Conservation (phyloP, 2,888 invertebrate species). For the Allacma fusca region DNA sequence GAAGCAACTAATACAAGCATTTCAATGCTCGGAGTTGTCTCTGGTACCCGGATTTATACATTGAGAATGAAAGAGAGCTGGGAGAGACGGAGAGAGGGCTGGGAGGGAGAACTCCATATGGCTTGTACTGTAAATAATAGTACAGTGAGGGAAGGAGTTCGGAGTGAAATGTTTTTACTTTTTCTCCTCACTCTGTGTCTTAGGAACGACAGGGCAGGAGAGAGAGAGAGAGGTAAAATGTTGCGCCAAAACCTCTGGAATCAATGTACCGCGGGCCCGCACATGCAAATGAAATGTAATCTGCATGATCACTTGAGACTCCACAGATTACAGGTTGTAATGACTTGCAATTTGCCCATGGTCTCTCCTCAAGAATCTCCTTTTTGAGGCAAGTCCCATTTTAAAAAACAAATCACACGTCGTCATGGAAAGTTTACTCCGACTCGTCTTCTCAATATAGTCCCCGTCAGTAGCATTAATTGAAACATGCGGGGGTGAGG, state of each 20-base stretch:
- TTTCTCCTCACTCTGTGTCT: neutral
- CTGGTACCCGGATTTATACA: neutral
- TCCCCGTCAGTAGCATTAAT: neutral
- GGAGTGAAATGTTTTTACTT: neutral
- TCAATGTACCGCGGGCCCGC: constrained; percentile 39
- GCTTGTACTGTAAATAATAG: neutral
- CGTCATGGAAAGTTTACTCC: neutral
- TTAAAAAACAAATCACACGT: constrained; percentile 25
- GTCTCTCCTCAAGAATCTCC: neutral
- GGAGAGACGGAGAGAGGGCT: neutral
- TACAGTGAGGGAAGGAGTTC: neutral
- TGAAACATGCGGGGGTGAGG: neutral
- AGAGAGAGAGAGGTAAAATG: neutral
- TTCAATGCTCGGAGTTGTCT: neutral
- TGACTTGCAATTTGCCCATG: constrained; percentile 40
- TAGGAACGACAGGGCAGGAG: neutral
- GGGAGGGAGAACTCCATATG: neutral
- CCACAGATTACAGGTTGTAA: constrained; percentile 45
- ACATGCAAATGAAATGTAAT: constrained; percentile 44
- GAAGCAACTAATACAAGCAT: neutral
- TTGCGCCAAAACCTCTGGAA: constrained; percentile 2
- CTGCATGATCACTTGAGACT: constrained; percentile 45
- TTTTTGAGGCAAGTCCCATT: neutral
- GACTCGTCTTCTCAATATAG: neutral
- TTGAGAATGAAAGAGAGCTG: neutral